Percentiles rank a stretch among this genome's conserved stretches.
Conservation (phyloP, 2,113 vertebrate genomes). For the Pogonocichla stellata region DNA sequence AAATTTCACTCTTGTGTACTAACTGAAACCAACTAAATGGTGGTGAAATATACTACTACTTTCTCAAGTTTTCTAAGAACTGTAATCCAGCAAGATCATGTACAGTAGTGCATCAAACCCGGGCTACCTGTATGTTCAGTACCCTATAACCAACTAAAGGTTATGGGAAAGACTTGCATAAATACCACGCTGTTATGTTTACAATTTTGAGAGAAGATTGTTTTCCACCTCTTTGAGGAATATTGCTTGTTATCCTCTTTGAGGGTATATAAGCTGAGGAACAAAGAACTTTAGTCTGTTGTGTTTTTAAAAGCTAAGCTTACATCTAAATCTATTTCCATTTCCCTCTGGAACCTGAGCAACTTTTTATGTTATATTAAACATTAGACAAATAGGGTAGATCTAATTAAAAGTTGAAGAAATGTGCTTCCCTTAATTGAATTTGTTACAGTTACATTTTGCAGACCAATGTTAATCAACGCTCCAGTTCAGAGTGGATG, state of each 20-base stretch:
- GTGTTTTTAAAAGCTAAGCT: constrained; percentile 16
- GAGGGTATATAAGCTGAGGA: background rate
- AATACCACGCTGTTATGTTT: background rate
- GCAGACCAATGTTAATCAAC: constrained; percentile 76
- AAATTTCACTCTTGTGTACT: background rate
- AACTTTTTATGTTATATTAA: constrained; percentile 71
- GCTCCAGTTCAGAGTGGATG: constrained; percentile 71
- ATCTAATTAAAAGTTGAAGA: constrained; percentile 78
- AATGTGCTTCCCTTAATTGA: constrained; percentile 79
- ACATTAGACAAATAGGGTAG: constrained; percentile 72
- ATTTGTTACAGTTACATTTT: constrained; percentile 76
- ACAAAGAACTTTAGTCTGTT: background rate
- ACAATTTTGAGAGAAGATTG: background rate
- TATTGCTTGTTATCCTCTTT: background rate
- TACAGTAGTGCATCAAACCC: background rate
- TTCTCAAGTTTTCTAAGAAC: background rate
- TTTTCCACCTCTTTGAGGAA: background rate
- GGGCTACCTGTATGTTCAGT: background rate
- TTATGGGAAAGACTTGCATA: background rate
- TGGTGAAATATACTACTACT: background rate
- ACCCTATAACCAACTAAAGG: background rate
- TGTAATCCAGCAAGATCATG: background rate
- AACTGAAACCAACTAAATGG: background rate
- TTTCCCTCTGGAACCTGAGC: constrained; percentile 13
- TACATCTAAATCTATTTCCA: constrained; percentile 25